Base-by-base conservation (phyloP, 2,888 invertebrate genomes). In the Xestobium rufovillosum region DNA sequence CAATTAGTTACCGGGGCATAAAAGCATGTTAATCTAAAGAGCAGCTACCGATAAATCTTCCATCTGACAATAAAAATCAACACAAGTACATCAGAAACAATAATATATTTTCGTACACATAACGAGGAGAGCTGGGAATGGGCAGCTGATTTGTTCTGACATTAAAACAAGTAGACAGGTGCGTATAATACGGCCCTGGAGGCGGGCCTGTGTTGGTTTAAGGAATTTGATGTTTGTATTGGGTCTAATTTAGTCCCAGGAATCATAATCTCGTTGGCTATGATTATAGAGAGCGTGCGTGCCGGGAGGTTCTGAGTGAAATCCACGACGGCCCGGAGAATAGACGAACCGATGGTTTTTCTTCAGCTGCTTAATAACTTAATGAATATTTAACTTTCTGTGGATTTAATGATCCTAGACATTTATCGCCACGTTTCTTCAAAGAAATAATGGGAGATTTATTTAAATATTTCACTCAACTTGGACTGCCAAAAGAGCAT, bases 221-320 rank as follows among this genome's bases (percentile, higher is more conserved):
- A 48, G 46, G 53, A 56, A 60, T 50, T 47, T 52, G 50, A 46
- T 60, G 59, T 60, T 60, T 59, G 57, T 52, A 57, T 60, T 56
- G 53, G 52, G 44, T 44, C 51, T 52, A 59, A 60, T 58, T 58
- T 57, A 49, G 47, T 31, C 38, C 41, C 43, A 47, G 40, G 49
- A 51, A 50, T 54, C 48, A 49, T 57, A 53, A 56, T 56, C 51
- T 52, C 45, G 42, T 37, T 37, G 49, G 41, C 48, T 44, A 52
- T 59, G 58, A 59, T 59, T 59, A 59, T 53, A 55, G 53, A 52
- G 53, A 45, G 36, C 48, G 51, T 49, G 50, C 47, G 31, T 34
- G 47, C 47, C 47, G 45, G 39, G 42, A 44, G 42, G 42, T 29
- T 35, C 15, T 15, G 30, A 16, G 12, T 23, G 31, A 39, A 42